Evolutionary conservation across 2,888 invertebrate genomes (phyloP), one percentile per base, ranked within the genome.

Genomic region (Limenitis camilla): DNA sequence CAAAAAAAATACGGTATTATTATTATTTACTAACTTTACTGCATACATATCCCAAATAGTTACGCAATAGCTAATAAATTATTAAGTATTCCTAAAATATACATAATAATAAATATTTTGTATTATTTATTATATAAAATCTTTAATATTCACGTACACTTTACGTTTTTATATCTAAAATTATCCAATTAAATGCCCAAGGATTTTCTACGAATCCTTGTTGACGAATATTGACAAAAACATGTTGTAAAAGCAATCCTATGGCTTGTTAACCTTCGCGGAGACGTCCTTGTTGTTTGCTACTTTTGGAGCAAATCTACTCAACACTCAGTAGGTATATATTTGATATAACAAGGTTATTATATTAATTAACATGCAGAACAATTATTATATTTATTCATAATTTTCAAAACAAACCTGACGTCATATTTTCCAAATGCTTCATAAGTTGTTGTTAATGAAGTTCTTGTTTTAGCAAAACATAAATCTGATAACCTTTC

Each of bases 331-430:
- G n/a, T n/a, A n/a, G n/a, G 46, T 58, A 58, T 58, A 53, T 58
- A 56, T 62, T 61, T 57, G 61, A 59, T 58, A 55, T 44, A 55
- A 55, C 64, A 61, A 65, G 65, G 62, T 59, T 61, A 55, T 59
- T 56, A 55, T 52, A 57, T 58, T 58, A 53, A 60, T 63, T 61
- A 63, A 60, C 56, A 40, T 52, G 59, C 56, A 51, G 58, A 54
- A 61, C 63, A 63, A 60, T 60, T 61, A 54, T 59, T 61, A 53
- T 53, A 44, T 31, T 41, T 30, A 53, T 51, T 55, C 48, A 58
- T 49, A 53, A 32, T 28, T 28, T 40, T 49, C 47, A 46, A 48
- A 36, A 30, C 49, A 19, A 48, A 36, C 11, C 36, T 32, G 47
- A 52, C 44, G 43, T 57, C 55, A 52, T 35, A 19, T 42, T 49